Conservation (phyloP, 92 coral and sea anemone species). For the Chrysogorgia sp. region DNA sequence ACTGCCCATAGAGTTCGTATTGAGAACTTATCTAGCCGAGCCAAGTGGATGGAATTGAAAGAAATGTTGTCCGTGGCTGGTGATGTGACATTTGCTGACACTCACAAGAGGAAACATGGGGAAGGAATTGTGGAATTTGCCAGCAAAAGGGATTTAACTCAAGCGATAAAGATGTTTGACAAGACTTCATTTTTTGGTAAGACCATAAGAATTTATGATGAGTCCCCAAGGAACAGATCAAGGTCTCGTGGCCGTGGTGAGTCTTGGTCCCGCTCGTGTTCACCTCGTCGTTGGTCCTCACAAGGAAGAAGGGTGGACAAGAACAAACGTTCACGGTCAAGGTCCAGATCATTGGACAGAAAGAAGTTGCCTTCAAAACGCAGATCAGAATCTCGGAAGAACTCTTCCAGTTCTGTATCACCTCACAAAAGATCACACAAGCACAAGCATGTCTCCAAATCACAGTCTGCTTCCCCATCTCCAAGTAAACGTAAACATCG, state of each 20-base stretch:
- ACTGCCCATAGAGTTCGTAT: constrained; percentile 85
- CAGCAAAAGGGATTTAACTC: constrained; percentile 71
- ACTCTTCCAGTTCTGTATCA: constrained; percentile 57
- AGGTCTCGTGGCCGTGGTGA: constrained; percentile 49
- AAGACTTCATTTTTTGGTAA: constrained; percentile 79
- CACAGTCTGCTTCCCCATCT: constrained; percentile 15
- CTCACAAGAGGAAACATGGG: constrained; percentile 90
- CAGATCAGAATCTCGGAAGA: constrained; percentile 53
- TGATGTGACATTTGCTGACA: constrained; percentile 97
- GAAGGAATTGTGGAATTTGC: constrained; percentile 97
- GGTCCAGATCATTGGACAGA: constrained; percentile 59
- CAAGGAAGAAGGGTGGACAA: neutral
- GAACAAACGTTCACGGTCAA: constrained; percentile 37
- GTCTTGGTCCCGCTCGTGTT: constrained; percentile 59
- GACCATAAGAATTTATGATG: constrained; percentile 78
- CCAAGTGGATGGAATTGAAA: constrained; percentile 94
- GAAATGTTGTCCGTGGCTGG: constrained; percentile 95
- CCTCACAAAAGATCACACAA: constrained; percentile 60
- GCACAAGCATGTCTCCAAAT: constrained; percentile 44
- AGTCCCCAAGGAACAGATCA: constrained; percentile 80
- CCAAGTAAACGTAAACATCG: constrained; percentile 3
- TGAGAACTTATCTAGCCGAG: constrained; percentile 92
- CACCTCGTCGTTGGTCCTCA: constrained; percentile 54
- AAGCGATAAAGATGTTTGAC: constrained; percentile 82
- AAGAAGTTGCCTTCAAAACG: constrained; percentile 38